These are phyloP conservation scores for Neosalanx taihuensis DNA, from an alignment of 2,797 vertebrate genomes.

Conservation along the genomic window DNA sequence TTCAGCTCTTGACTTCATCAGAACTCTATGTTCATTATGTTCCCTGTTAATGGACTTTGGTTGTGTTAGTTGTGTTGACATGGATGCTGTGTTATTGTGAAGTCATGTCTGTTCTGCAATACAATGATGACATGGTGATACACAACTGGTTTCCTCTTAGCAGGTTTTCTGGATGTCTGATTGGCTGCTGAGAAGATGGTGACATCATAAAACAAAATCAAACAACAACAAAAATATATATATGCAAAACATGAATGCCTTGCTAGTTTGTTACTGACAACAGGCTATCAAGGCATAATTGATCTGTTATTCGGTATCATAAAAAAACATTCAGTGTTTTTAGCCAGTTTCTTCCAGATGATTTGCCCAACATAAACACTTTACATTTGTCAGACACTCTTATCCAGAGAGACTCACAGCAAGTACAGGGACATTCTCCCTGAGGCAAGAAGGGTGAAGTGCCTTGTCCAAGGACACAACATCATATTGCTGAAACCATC, in stretches of 20 bases:
- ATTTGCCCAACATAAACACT: constrained; percentile 18
- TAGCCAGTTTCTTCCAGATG: constrained; percentile 21
- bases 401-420: too few relatives aligned
- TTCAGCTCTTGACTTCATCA: constrained; percentile 25
- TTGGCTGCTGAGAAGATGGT: constrained; percentile 30
- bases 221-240: constrained; percentile 3
- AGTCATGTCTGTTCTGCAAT: neutral
- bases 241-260: neutral
- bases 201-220: too few relatives aligned
- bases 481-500: too few relatives aligned
- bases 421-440: too few relatives aligned
- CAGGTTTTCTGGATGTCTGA: constrained; percentile 6
- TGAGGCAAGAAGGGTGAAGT: too few relatives aligned
- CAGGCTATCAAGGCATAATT: constrained; percentile 5
- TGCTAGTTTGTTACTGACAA: constrained; percentile 16
- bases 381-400: too few relatives aligned
- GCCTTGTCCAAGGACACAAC: too few relatives aligned
- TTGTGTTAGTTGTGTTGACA: too few relatives aligned
- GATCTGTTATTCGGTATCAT: constrained; percentile 12
- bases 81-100: too few relatives aligned
- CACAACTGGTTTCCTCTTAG: constrained; percentile 22
- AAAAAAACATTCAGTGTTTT: constrained; percentile 32
- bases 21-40: constrained; percentile 5
- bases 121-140: neutral
- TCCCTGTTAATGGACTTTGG: neutral